Conservation (phyloP, 2,888 invertebrate genomes). For the Andricus quercusramuli region DNA sequence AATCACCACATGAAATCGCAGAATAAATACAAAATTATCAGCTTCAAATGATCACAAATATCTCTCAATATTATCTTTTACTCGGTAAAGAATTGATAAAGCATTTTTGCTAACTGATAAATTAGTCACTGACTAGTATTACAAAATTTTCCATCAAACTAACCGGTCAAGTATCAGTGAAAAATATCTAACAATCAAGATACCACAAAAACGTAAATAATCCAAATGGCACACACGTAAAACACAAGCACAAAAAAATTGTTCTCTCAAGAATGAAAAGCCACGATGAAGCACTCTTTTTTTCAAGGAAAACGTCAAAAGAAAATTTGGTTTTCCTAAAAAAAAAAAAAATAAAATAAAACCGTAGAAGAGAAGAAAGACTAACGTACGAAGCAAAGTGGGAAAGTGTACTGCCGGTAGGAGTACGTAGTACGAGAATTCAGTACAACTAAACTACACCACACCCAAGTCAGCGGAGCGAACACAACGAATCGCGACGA, state of each 20-base stretch:
- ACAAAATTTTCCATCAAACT: too few relatives aligned
- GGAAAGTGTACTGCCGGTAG: neutral
- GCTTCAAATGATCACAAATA: neutral
- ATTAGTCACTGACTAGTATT: neutral
- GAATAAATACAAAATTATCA: too few relatives aligned
- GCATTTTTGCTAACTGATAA: neutral
- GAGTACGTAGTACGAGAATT: neutral
- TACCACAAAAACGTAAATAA: neutral
- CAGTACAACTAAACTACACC: conserved; percentile 2
- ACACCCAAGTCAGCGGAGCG: conserved; percentile 6
- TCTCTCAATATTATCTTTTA: neutral
- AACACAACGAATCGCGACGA: conserved; percentile 35
- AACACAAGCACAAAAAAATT: neutral
- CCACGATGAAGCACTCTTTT: neutral
- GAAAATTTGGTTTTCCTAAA: neutral
- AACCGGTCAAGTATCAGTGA: neutral
- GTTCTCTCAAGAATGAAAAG: neutral
- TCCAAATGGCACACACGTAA: neutral
- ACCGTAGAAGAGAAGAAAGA: neutral
- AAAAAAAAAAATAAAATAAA: neutral
- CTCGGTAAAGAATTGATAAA: neutral
- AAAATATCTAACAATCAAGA: neutral
- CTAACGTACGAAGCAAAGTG: neutral
- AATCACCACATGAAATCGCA: neutral
- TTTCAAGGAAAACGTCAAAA: neutral